Evolutionary conservation across 2,113 vertebrate genomes (phyloP).

Genomic region (Thinocorus orbignyianus): DNA sequence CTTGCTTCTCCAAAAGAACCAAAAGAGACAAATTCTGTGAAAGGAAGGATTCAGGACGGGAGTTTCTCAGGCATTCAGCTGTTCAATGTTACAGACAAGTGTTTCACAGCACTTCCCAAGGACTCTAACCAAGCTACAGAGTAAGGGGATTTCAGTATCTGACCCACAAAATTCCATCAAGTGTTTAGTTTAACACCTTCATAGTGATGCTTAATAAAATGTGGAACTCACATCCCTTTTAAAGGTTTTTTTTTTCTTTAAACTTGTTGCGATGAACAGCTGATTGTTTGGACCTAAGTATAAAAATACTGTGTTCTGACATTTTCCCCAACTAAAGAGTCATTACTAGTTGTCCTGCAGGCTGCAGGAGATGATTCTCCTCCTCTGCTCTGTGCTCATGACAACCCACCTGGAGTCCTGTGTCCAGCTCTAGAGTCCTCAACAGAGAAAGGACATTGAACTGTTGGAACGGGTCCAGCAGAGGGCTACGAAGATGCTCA

Average conservation of each 20-base stretch:
- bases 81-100: neutral
- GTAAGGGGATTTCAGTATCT: neutral
- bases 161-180: neutral
- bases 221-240: rapidly evolving
- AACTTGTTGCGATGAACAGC: rapidly evolving
- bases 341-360: neutral
- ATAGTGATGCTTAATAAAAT: neutral
- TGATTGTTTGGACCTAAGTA: neutral
- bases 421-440: too few species aligned
- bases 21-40: neutral
- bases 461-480: too few species aligned
- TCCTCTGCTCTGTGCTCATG: too few species aligned
- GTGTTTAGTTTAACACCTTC: neutral
- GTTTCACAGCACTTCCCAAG: neutral
- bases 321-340: neutral
- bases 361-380: too few species aligned
- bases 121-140: neutral
- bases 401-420: too few species aligned
- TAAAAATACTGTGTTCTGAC: neutral
- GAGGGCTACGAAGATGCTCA: too few species aligned
- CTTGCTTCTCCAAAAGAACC: neutral
- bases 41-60: rapidly evolving
- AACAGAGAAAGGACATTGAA: too few species aligned
- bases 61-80: neutral
- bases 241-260: too few species aligned